These are phyloP conservation scores for Cheilosia vulpina DNA, from an alignment of 2,888 invertebrate species.

Conservation along the genomic window DNA sequence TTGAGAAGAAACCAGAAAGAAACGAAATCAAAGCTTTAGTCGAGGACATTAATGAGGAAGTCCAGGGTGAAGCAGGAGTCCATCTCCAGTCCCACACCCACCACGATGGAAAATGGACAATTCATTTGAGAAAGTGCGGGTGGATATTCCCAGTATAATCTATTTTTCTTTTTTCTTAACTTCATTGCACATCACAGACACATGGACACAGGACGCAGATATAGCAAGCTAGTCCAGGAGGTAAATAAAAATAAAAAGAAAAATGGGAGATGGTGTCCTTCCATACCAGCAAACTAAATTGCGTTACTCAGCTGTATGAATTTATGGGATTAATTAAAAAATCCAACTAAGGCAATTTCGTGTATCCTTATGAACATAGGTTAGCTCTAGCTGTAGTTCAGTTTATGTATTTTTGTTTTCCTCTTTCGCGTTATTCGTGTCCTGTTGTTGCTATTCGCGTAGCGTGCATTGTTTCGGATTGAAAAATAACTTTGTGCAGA, in stretches of 20 bases:
- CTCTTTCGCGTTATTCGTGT: background rate
- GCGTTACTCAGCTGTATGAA: constrained; percentile 75
- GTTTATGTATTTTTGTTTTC: background rate
- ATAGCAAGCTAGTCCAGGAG: constrained; percentile 1
- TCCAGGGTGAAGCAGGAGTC: constrained; percentile 20
- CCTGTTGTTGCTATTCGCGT: background rate
- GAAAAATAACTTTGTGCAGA: constrained; percentile 48
- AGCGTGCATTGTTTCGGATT: constrained; percentile 32
- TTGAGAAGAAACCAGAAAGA: background rate
- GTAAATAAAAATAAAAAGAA: constrained; percentile 5
- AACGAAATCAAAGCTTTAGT: constrained; percentile 33
- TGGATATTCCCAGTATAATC: constrained; percentile 15
- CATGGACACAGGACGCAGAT: constrained; percentile 1
- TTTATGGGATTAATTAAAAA: constrained; percentile 76
- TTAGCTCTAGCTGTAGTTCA: constrained; percentile 22
- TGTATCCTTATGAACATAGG: constrained; percentile 52
- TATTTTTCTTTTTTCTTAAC: background rate
- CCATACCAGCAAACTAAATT: constrained; percentile 54
- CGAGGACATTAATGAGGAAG: constrained; percentile 45
- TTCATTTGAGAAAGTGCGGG: constrained; percentile 50
- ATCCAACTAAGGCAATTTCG: constrained; percentile 69
- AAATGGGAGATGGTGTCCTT: constrained; percentile 13
- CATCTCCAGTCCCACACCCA: constrained; percentile 20
- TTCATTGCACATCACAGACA: constrained; percentile 28
- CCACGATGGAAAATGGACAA: constrained; percentile 29